These are phyloP conservation scores for Aurelia aurita DNA, from an alignment of 30 jellyfish, hydroid and myxozoan genomes.

Conservation along the genomic window DNA sequence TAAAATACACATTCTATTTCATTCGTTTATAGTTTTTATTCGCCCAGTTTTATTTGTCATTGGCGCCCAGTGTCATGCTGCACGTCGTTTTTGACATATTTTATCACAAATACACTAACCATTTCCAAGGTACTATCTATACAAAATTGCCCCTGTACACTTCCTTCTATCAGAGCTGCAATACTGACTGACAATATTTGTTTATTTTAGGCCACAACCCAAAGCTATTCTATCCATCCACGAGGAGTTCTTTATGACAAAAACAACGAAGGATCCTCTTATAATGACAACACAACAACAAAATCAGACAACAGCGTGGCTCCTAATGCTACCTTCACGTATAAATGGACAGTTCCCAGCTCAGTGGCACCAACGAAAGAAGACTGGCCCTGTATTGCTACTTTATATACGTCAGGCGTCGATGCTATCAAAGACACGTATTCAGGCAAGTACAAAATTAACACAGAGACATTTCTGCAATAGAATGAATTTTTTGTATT, in stretches of 20 bases:
- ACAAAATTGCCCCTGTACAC: no score
- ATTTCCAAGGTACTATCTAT: no score
- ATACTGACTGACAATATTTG: no score
- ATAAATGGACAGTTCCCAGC: slow-evolving; percentile 60
- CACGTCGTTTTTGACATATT: no score
- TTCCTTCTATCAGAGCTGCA: no score
- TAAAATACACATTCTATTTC: no score
- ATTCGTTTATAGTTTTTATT: no score
- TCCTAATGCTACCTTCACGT: slow-evolving; percentile 39
- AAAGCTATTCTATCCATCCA: slow-evolving; percentile 66
- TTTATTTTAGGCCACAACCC: no score
- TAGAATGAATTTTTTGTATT: no score
- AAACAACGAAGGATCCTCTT: slow-evolving; percentile 53
- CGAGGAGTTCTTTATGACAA: slow-evolving; percentile 70
- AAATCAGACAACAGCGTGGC: slow-evolving; percentile 41
- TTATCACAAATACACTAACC: no score
- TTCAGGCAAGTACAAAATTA: slow-evolving; percentile 39
- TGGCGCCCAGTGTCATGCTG: no score
- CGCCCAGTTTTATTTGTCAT: no score
- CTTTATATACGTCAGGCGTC: slow-evolving; percentile 53
- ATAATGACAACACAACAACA: slow-evolving; percentile 48
- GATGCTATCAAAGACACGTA: slow-evolving; percentile 66
- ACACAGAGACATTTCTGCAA: not conserved
- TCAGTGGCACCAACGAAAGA: slow-evolving; percentile 46
- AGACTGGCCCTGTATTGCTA: slow-evolving; percentile 75